Base-by-base conservation (phyloP, 2,888 invertebrate genomes). In the Quadroppia sp. region DNA sequence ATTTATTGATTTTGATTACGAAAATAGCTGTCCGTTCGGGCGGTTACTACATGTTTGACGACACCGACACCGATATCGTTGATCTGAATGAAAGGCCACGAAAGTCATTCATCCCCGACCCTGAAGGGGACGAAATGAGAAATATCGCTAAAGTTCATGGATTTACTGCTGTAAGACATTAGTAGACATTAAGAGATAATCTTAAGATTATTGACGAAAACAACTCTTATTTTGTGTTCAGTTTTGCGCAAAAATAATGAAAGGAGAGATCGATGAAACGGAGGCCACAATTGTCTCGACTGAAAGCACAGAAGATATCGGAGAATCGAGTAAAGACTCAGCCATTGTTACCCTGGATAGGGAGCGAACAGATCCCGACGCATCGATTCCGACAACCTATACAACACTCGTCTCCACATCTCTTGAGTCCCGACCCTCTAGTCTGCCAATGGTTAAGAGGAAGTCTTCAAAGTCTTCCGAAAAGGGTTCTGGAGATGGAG, bases 11-110 rank as follows among this genome's bases (percentile, higher is more conserved):
- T 69, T 69, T 25, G 15, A 25, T 71, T 61, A 4, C n/a, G 15
- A 70, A 83, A 82, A 71, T 85, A 99, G 99, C 98, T 71, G 90
- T 98, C 75, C 89, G 97, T 71, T 96, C 96, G 76, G 99, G 98
- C 23, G 99, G 99, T 84, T 98, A 99, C 85, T 98, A 96, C 85
- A 95, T 99, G 94, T 99, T 99, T 85, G 96, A 97, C 81, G 95
- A 96, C 81, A 78, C 79, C 6, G 90, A 90, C 80, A 90, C 91
- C 78, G 90, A 90, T 75, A 90, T 90, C 56, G 87, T 90, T 77
- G 80, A 79, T 53, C 75, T 80, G 30, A 79, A 77, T 71, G 74
- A 77, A 28, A 76, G 75, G 67, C 72, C 75, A 11, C 72, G 75
- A 69, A 75, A 75, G 40, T 75, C 75, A 50, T 71, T 77, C 13